These are phyloP conservation scores for Cacoxenus indagator DNA, from an alignment of 2,888 invertebrate species.

Conservation along the genomic window DNA sequence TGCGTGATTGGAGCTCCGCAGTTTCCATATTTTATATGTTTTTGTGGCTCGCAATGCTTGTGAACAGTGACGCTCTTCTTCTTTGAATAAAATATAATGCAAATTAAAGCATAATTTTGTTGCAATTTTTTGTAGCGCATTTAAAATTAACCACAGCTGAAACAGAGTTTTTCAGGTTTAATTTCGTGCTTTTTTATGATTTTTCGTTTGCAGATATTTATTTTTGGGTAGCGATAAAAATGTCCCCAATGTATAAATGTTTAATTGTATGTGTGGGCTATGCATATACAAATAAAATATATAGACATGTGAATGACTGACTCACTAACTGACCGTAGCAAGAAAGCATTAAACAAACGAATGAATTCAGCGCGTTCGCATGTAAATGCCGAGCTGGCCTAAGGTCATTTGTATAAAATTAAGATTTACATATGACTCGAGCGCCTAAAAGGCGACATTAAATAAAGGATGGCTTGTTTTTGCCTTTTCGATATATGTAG, in stretches of 20 bases:
- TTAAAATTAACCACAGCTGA: no score
- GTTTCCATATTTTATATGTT: no score
- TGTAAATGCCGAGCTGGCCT: constrained; percentile 64
- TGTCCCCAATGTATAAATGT: constrained; percentile 9
- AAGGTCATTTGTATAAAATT: constrained; percentile 62
- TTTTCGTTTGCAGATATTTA: constrained; percentile 2
- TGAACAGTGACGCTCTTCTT: no score
- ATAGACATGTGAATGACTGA: no score
- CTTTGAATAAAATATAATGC: no score
- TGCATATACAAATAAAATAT: neutral
- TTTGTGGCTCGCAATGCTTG: no score
- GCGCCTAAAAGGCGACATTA: constrained; percentile 18
- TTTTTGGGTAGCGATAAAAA: constrained; percentile 20
- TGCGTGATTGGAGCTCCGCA: no score
- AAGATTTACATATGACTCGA: constrained; percentile 52
- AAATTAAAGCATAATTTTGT: no score
- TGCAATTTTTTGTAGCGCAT: no score
- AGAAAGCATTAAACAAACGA: neutral
- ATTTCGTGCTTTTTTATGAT: neutral
- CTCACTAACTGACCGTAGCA: neutral
- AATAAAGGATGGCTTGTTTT: neutral
- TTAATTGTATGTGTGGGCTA: neutral
- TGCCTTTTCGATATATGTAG: neutral
- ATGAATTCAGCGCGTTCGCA: constrained; percentile 40
- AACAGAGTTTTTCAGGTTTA: no score